Conservation (phyloP, 1,140 invertebrate species). For the Uloborus diversus region DNA sequence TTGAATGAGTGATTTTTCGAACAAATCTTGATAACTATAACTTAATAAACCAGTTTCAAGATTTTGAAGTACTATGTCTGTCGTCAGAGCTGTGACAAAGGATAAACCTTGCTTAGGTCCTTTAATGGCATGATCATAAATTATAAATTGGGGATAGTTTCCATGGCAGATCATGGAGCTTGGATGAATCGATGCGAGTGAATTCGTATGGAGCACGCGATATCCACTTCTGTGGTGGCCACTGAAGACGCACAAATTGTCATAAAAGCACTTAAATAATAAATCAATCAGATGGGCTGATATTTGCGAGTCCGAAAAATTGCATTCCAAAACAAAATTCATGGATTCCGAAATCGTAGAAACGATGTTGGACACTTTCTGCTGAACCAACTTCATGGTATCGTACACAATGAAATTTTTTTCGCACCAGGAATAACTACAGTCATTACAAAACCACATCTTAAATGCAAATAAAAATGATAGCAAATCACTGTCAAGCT, state of each 20-base stretch:
- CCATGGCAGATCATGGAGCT: neutral
- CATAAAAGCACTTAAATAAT: constrained; percentile 37
- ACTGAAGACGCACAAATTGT: constrained; percentile 30
- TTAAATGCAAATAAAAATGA: neutral
- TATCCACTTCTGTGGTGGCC: constrained; percentile 21
- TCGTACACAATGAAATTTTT: neutral
- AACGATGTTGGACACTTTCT: constrained; percentile 1
- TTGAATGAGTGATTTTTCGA: neutral
- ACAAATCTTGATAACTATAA: constrained; percentile 5
- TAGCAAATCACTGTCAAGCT: neutral
- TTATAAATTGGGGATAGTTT: constrained; percentile 23
- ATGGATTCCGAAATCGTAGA: neutral
- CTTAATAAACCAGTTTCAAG: neutral
- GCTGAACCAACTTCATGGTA: neutral
- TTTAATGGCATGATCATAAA: constrained; percentile 12
- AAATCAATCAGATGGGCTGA: neutral
- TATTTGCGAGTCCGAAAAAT: neutral
- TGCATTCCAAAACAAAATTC: neutral
- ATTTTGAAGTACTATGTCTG: neutral
- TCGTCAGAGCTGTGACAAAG: constrained; percentile 13
- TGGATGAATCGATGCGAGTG: neutral
- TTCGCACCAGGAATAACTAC: neutral
- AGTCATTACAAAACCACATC: neutral
- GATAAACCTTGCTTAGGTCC: neutral
- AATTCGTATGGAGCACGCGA: neutral